Evolutionary conservation across 2,113 vertebrate genomes (phyloP).

Genomic region (Plectropomus leopardus): DNA sequence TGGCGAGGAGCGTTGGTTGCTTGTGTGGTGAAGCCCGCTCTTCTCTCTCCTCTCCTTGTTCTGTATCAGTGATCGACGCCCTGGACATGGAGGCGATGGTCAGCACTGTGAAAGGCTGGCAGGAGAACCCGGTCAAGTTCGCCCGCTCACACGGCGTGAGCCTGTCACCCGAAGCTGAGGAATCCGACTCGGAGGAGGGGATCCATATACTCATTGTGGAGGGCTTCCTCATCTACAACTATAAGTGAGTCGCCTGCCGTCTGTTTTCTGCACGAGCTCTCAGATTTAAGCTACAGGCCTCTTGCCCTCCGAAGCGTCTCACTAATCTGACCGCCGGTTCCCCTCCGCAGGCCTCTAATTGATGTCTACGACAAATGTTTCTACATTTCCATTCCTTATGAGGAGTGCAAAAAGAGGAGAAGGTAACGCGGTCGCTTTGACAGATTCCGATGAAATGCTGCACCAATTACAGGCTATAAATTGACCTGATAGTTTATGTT

Average conservation of each 20-base stretch:
- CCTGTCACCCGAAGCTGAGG: constrained; percentile 72
- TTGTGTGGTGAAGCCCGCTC: constrained; percentile 50
- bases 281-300: not conserved
- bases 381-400: constrained; percentile 94
- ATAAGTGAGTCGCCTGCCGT: constrained; percentile 80
- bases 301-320: not conserved
- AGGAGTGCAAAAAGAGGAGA: constrained; percentile 94
- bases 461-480: not conserved
- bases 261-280: not conserved
- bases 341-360: constrained; percentile 88
- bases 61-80: constrained; percentile 82
- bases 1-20: constrained; percentile 26
- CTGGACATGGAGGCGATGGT: constrained; percentile 89
- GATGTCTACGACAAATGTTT: constrained; percentile 90
- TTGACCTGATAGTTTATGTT: constrained; percentile 8
- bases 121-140: constrained; percentile 88
- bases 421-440: constrained; percentile 83
- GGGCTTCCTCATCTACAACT: constrained; percentile 97
- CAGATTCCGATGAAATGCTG: not conserved
- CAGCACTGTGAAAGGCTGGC: constrained; percentile 86
- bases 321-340: constrained; percentile 39
- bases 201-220: constrained; percentile 93
- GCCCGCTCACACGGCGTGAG: constrained; percentile 86
- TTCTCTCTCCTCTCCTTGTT: constrained; percentile 60
- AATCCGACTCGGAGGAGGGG: constrained; percentile 71